phyloP scores from a whole-genome alignment of 2,797 vertebrate genomes.

The Halcyon smyrnensis region DNA sequence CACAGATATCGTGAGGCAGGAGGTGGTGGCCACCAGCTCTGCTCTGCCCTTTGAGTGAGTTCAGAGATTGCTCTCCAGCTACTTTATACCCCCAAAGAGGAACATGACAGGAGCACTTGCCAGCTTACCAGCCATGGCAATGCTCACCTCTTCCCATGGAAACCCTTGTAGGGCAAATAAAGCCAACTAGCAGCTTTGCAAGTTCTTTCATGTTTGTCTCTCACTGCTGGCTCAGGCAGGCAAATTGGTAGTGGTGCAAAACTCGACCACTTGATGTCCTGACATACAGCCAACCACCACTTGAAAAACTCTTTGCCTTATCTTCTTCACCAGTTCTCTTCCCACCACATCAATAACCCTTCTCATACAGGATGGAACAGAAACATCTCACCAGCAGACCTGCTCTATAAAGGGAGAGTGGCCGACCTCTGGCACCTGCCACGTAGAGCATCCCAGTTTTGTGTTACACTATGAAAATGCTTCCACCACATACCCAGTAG shows the following conservation, averaged over 20 bases:
- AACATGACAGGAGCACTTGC: neutral
- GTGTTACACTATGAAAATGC: neutral
- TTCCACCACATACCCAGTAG: accelerated
- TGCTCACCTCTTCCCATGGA: neutral
- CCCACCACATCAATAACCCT: neutral
- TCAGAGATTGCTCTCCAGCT: neutral
- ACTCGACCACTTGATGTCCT: neutral
- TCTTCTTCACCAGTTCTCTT: neutral
- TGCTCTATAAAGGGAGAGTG: accelerated
- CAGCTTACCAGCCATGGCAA: neutral
- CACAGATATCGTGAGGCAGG: accelerated
- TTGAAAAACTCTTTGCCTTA: neutral
- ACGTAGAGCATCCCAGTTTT: neutral
- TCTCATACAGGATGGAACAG: neutral
- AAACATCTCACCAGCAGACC: neutral
- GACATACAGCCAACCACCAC: neutral
- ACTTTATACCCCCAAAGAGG: neutral
- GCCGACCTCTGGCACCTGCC: neutral
- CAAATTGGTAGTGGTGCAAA: neutral
- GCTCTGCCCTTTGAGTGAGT: neutral
- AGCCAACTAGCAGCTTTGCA: neutral
- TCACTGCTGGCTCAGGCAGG: neutral
- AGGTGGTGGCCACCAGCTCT: neutral
- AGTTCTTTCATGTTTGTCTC: neutral
- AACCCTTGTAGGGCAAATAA: neutral